Base-by-base conservation (phyloP, 2,797 vertebrate species). In the Tragopan temminckii region DNA sequence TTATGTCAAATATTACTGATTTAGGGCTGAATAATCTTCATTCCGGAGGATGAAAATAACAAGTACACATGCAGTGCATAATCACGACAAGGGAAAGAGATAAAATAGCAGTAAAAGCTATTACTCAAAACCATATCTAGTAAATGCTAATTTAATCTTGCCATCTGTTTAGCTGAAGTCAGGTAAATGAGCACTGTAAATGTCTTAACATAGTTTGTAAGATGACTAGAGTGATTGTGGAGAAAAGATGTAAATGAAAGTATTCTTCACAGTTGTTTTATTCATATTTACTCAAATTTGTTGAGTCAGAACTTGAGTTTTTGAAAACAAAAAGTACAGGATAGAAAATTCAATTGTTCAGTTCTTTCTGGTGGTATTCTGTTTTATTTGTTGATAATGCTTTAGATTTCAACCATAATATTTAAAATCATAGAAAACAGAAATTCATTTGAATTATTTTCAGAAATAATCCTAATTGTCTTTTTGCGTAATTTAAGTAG, bases 401-500 rank as follows among this genome's bases (percentile, higher is more conserved):
- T 42, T 15, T 36, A 85, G 8, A n/a, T 70, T 89, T 93, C 64
- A 94, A 85, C 38, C 5, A 24, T 67, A 38, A 92, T 91, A 78
- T 89, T 84, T 78, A 91, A 80, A 92, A 52, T n/a, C 27, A 48
- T 77, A 40, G 20, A 25, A 53, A 85, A 86, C 21, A 86, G 58
- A 88, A n/a, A n/a, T n/a, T n/a, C n/a, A n/a, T n/a, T n/a, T n/a
- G n/a, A n/a, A n/a, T n/a, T n/a, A n/a, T n/a, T n/a, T n/a, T n/a
- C n/a, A n/a, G n/a, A n/a, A n/a, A n/a, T n/a, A n/a, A n/a, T n/a
- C n/a, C n/a, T n/a, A n/a, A n/a, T n/a, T 58, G 72, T 35, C 55
- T 74, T 29, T 80, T 95, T 82, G 84, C 89, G 88, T 85, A 91
- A 88, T 83, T 85, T 33, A 18, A 87, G 69, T 66, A 57, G 21